A percentile compares a stretch with the other conserved stretches of the same genome.
phyloP scores from a whole-genome alignment of 2,888 invertebrate genomes.

The Eilema depressum region DNA sequence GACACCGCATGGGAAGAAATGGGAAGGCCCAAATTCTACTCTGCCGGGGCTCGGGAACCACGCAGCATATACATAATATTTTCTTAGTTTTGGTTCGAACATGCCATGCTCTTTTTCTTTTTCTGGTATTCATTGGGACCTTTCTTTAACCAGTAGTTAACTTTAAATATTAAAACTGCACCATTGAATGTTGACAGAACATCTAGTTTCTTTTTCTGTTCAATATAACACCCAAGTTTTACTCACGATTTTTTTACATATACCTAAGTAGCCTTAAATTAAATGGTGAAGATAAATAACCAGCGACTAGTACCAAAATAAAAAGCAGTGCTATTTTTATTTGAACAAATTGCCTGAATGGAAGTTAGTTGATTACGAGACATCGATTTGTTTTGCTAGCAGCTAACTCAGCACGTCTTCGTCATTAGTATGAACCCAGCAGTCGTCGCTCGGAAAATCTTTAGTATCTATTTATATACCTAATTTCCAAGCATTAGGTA shows the following conservation, averaged over 20 bases:
- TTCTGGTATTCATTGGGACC: no score
- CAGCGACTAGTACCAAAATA: slow-evolving; percentile 27
- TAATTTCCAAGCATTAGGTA: no score
- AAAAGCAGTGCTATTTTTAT: slow-evolving; percentile 58
- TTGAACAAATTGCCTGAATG: slow-evolving; percentile 65
- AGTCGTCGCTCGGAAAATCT: slow-evolving; percentile 29
- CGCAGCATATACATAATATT: neutral
- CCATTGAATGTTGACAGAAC: neutral
- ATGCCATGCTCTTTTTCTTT: neutral
- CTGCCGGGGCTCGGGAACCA: no score
- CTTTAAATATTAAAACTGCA: neutral
- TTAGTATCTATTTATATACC: neutral
- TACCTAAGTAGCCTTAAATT: neutral
- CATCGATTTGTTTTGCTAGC: slow-evolving; percentile 69
- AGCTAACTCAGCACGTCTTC: slow-evolving; percentile 64
- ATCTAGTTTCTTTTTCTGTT: neutral
- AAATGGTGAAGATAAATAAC: slow-evolving; percentile 30
- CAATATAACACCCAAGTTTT: neutral
- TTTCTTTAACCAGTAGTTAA: no score
- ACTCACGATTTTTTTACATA: neutral
- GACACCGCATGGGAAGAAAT: no score
- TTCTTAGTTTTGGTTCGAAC: neutral
- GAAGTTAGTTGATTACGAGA: slow-evolving; percentile 70
- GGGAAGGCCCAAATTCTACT: no score
- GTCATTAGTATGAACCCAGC: slow-evolving; percentile 69